Evolutionary conservation across 2,888 invertebrate species (phyloP).

Genomic region (Strigamia maritima): DNA sequence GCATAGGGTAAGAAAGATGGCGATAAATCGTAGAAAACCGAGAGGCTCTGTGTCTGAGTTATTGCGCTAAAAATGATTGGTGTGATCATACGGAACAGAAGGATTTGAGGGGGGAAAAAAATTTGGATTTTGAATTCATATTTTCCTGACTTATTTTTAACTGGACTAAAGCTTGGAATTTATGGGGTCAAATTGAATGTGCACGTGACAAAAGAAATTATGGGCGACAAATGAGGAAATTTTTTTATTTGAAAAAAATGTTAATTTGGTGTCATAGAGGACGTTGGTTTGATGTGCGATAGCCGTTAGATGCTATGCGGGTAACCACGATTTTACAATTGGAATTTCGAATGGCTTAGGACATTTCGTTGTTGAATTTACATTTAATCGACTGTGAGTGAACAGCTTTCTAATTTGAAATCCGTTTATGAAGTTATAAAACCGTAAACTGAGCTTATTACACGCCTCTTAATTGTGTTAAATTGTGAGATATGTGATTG

Average conservation of each 20-base stretch:
- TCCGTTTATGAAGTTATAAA: background rate
- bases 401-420: background rate
- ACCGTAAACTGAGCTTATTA: background rate
- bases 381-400: background rate
- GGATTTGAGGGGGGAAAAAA: background rate
- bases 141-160: background rate
- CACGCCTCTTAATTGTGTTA: background rate
- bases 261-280: too few species aligned
- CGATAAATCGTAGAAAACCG: background rate
- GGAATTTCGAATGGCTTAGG: background rate
- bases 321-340: background rate
- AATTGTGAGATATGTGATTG: background rate
- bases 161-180: background rate
- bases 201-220: background rate
- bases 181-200: background rate
- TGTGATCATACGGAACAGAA: background rate
- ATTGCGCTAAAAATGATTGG: conserved; percentile 16
- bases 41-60: background rate
- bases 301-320: background rate
- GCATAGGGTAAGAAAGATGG: background rate
- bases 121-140: background rate
- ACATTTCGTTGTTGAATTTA: background rate
- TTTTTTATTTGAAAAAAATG: too few species aligned
- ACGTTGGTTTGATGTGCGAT: background rate
- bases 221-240: too few species aligned